Evolutionary conservation across 2,113 vertebrate species (phyloP), one percentile per base, ranked within the genome.

Genomic region (Opisthocomus hoazin): DNA sequence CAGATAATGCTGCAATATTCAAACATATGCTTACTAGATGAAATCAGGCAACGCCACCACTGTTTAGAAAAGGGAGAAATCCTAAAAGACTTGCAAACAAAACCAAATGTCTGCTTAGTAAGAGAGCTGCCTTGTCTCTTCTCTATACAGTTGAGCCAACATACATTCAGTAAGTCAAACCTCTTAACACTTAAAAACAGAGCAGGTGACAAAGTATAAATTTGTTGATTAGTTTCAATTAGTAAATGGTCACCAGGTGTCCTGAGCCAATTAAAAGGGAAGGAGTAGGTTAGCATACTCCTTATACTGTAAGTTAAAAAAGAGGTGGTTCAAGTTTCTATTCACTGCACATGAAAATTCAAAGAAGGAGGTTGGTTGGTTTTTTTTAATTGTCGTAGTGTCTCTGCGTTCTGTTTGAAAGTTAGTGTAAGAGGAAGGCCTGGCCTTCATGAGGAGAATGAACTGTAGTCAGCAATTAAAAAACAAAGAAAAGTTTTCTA

Each of bases 71-170:
- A 63, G 1, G 6, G 1, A n/a, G 12, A 64, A 65, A 69, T 45
- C 16, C 15, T 54, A 30, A 56, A 68, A 73, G 19, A 60, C 15
- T 74, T 84, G 6, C 19, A 91, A n/a, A 64, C 12, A 56, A 89
- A 92, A 24, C 20, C 5, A 34, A 60, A 21, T 32, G 2, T 2
- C 5, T 66, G n/a, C 9, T 58, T 9, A 13, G 17, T 46, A 89
- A 61, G 6, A 63, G 4, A 56, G 26, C 2, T 43, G 3, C 5
- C 5, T 74, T 45, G 3, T 0, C 0, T 37, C 36, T 63, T 70
- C 36, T 54, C 19, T 41, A 8, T 24, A 18, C 0, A 20, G 8
- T 5, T 6, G n/a, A 53, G n/a, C 10, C 4, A 84, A 80, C 88
- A 80, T 12, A 43, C 9, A 70, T 60, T 60, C 11, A 77, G 29